These are phyloP conservation scores for Caradrina clavipalpis DNA, from an alignment of 2,888 invertebrate species.

Conservation along the genomic window DNA sequence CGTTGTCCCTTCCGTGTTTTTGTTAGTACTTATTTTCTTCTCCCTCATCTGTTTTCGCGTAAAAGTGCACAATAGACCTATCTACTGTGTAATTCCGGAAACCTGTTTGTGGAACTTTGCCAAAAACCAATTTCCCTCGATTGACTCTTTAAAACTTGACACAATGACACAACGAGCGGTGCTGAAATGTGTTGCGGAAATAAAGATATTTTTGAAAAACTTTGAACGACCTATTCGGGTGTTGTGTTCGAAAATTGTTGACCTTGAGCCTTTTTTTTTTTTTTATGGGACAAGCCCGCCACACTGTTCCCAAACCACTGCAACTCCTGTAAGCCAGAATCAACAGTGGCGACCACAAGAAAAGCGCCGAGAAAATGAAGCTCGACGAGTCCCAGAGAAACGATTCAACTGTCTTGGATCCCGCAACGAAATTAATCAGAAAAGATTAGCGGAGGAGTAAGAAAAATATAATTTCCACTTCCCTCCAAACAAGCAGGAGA, in stretches of 20 bases:
- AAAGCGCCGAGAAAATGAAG: too few relatives aligned
- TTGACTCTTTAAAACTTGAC: constrained; percentile 58
- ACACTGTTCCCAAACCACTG: too few relatives aligned
- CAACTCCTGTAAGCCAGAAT: too few relatives aligned
- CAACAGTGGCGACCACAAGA: too few relatives aligned
- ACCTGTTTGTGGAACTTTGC: constrained; percentile 52
- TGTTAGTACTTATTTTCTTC: background rate
- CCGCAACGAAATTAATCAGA: too few relatives aligned
- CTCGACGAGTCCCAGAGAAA: too few relatives aligned
- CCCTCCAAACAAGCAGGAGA: too few relatives aligned
- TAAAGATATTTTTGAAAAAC: constrained; percentile 31
- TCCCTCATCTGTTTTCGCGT: background rate
- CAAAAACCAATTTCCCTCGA: constrained; percentile 59
- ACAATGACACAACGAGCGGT: constrained; percentile 49
- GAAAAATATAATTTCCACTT: too few relatives aligned
- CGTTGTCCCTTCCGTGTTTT: too few relatives aligned
- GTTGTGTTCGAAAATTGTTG: constrained; percentile 10
- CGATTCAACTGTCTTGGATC: too few relatives aligned
- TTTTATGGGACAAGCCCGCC: too few relatives aligned
- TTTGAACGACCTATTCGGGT: constrained; percentile 27
- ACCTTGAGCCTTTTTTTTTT: constrained; percentile 4
- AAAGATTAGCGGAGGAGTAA: too few relatives aligned
- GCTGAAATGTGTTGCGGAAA: constrained; percentile 32
- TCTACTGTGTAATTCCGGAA: constrained; percentile 34
- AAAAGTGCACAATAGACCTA: constrained; percentile 44